Conservation (phyloP, 2,888 invertebrate species). For the Leuctra nigra region DNA sequence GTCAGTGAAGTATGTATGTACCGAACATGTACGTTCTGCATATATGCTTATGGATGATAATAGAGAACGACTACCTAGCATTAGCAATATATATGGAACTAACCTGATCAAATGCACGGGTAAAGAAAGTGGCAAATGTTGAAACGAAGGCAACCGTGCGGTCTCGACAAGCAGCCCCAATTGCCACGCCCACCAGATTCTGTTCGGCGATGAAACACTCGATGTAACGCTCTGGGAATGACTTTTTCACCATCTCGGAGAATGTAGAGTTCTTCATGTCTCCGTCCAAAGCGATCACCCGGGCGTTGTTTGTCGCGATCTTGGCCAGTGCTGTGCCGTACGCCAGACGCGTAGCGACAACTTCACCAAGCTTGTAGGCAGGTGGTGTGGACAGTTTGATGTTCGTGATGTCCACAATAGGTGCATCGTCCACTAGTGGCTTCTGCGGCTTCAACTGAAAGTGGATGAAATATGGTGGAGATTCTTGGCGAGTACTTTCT, state of each 20-base stretch:
- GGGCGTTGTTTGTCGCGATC: constrained; percentile 56
- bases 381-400: constrained; percentile 74
- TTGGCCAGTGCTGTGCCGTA: constrained; percentile 94
- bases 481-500: too few relatives aligned
- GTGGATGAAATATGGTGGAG: too few relatives aligned
- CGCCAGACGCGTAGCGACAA: constrained; percentile 83
- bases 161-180: constrained; percentile 89
- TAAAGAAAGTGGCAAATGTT: constrained; percentile 97
- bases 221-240: constrained; percentile 65
- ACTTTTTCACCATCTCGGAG: constrained; percentile 81
- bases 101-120: constrained; percentile 90
- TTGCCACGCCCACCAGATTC: constrained; percentile 92
- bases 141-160: constrained; percentile 92
- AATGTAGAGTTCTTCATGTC: constrained; percentile 99
- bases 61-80: too few relatives aligned
- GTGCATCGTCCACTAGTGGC: constrained; percentile 60
- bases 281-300: constrained; percentile 92
- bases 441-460: constrained; percentile 55
- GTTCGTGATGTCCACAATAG: constrained; percentile 63
- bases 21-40: too few relatives aligned
- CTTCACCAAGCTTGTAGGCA: constrained; percentile 67
- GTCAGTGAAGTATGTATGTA: too few relatives aligned
- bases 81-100: too few relatives aligned
- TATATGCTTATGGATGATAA: too few relatives aligned
- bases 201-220: constrained; percentile 99